Evolutionary conservation across 1,140 invertebrate genomes (phyloP), one percentile per base, ranked within the genome.

Genomic region (Scylla paramamosain): DNA sequence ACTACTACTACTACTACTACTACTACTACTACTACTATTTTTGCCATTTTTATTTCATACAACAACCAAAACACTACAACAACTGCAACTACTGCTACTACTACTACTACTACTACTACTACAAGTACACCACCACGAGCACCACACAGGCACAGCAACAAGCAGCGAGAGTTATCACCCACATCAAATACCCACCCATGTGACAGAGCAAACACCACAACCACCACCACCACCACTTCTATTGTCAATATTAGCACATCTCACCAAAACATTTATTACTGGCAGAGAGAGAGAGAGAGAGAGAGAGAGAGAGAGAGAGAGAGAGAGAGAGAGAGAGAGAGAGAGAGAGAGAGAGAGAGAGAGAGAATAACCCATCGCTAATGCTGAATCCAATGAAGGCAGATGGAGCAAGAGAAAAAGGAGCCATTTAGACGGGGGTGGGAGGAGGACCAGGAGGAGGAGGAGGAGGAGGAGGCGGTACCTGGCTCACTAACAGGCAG

Each of bases 331-430:
- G 83, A 86, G 83, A 59, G 52, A 59, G 52, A 59, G 52, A 59
- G 12, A 59, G 52, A 59, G 12, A 59, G 52, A 59, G 12, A 59
- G 52, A 59, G 12, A 59, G 52, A 59, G 12, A 59, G 52, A 59
- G 12, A 59, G 10, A 59, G 1, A 4, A 20, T 59, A 59, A 59
- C 52, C 10, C 10, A 12, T 59, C 52, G 10, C 52, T 59, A 59
- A 59, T 59, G 20, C 10, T 20, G 52, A 59, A 59, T 59, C 52
- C 52, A 59, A 59, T 59, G 52, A 59, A 59, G 10, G 14, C n/a
- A 84, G 28, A 84, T 84, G 83, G 31, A 87, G 25, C 31, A 87
- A 46, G 84, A 39, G 84, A 87, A 46, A 87, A 87, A 87, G 14
- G 29, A 20, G 84, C 10, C 39, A 87, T 87, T 87, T 32, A 4